These are phyloP conservation scores for Eospalax fontanierii DNA, from an alignment of 2,797 vertebrate species.

Conservation along the genomic window DNA sequence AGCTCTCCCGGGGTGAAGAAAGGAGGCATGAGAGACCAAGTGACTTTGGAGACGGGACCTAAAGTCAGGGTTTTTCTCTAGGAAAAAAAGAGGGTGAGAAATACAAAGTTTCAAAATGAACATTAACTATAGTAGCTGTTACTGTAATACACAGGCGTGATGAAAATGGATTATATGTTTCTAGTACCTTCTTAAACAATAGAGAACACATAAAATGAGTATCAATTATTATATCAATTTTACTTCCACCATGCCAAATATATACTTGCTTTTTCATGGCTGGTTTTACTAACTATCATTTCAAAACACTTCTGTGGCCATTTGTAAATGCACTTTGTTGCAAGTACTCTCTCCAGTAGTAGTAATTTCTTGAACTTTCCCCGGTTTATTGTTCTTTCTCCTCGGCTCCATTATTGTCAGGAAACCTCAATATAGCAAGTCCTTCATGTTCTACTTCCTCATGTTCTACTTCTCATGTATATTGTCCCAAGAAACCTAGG, in stretches of 20 bases:
- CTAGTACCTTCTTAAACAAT: slow-evolving; percentile 45
- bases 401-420: not conserved
- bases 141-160: not conserved
- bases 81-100: not conserved
- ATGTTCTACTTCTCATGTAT: not conserved
- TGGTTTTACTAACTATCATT: not conserved
- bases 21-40: not conserved
- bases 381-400: not conserved
- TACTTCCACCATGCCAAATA: slow-evolving; percentile 19
- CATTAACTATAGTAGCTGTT: not conserved
- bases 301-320: not conserved
- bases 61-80: not conserved
- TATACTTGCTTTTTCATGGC: not conserved
- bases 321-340: slow-evolving; percentile 54
- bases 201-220: not conserved
- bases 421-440: not conserved
- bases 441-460: not conserved
- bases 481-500: no score
- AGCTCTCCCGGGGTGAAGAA: no score
- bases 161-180: slow-evolving; percentile 20
- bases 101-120: slow-evolving; percentile 4
- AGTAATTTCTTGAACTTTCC: not conserved
- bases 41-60: not conserved
- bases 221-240: not conserved
- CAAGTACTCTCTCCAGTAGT: not conserved